These are phyloP conservation scores for Caradrina kadenii DNA, from an alignment of 2,888 invertebrate species.

Conservation along the genomic window DNA sequence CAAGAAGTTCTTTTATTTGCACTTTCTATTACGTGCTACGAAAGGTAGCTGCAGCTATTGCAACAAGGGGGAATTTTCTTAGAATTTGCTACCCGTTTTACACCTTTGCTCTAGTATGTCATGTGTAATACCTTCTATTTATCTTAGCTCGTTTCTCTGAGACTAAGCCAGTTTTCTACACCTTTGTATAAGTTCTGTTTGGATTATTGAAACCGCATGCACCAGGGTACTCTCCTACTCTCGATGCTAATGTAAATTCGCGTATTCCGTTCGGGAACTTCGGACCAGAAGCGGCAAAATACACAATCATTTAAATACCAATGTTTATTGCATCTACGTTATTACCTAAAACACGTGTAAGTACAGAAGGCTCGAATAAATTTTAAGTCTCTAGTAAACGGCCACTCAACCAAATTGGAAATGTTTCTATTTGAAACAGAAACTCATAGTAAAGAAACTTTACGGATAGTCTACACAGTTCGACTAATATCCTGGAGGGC, in stretches of 20 bases:
- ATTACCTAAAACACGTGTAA: constrained; percentile 15
- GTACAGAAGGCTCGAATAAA: constrained; percentile 15
- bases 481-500: constrained; percentile 51
- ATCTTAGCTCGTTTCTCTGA: constrained; percentile 50
- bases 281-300: constrained; percentile 40
- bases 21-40: constrained; percentile 30
- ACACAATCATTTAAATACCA: constrained; percentile 53
- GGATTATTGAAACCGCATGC: constrained; percentile 42
- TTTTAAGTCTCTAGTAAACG: constrained; percentile 17
- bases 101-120: constrained; percentile 48
- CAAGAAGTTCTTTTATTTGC: constrained; percentile 45
- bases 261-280: constrained; percentile 33
- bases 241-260: constrained; percentile 40
- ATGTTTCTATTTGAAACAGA: constrained; percentile 39
- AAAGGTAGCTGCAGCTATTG: constrained; percentile 20
- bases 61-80: constrained; percentile 50
- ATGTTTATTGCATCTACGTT: constrained; percentile 30
- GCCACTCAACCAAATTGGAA: constrained; percentile 31
- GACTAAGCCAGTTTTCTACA: constrained; percentile 40
- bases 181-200: constrained; percentile 39
- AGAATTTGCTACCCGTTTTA: constrained; percentile 49
- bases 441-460: constrained; percentile 30
- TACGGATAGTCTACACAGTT: constrained; percentile 34
- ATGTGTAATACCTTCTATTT: constrained; percentile 47
- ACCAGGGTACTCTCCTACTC: constrained; percentile 9